Percentiles rank a stretch among this genome's conserved stretches.
Evolutionary conservation across 2,113 vertebrate genomes (phyloP).

Genomic region (Vulpes vulpes): DNA sequence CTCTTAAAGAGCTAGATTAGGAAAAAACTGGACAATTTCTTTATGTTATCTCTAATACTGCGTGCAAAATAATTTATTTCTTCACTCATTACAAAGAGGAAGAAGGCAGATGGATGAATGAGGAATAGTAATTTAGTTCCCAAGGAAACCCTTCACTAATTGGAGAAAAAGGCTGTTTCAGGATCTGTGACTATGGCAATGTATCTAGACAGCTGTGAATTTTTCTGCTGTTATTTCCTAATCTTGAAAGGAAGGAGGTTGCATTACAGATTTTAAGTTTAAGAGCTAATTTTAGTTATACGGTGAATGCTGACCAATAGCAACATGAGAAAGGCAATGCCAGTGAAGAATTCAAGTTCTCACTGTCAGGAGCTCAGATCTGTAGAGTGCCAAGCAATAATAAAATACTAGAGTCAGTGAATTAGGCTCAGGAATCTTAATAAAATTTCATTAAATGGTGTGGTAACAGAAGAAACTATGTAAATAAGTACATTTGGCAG

Average conservation of each 20-base stretch:
- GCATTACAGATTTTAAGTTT: not conserved
- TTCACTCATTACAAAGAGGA: slow-evolving; percentile 7
- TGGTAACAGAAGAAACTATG: not conserved
- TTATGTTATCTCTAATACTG: not conserved
- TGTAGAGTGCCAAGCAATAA: not conserved
- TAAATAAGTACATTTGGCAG: not conserved
- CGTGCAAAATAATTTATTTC: not conserved
- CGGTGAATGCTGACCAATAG: not conserved
- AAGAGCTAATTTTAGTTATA: slow-evolving; percentile 51
- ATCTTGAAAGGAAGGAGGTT: slow-evolving; percentile 42
- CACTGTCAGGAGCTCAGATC: not conserved
- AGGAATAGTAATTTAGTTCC: slow-evolving; percentile 61
- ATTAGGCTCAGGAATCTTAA: not conserved
- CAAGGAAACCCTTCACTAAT: slow-evolving; percentile 63
- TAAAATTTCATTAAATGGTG: slow-evolving; percentile 36
- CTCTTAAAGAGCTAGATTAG: slow-evolving; percentile 29
- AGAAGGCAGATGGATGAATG: slow-evolving; percentile 17
- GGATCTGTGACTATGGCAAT: slow-evolving; percentile 38
- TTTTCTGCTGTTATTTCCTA: slow-evolving; percentile 27
- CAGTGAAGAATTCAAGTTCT: not conserved
- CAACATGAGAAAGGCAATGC: not conserved
- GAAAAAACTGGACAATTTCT: not conserved
- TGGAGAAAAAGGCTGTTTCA: slow-evolving; percentile 15
- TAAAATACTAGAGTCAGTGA: not conserved
- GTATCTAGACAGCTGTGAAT: slow-evolving; percentile 45